phyloP scores from a whole-genome alignment of 2,113 vertebrate species.

The Nesoenas mayeri region DNA sequence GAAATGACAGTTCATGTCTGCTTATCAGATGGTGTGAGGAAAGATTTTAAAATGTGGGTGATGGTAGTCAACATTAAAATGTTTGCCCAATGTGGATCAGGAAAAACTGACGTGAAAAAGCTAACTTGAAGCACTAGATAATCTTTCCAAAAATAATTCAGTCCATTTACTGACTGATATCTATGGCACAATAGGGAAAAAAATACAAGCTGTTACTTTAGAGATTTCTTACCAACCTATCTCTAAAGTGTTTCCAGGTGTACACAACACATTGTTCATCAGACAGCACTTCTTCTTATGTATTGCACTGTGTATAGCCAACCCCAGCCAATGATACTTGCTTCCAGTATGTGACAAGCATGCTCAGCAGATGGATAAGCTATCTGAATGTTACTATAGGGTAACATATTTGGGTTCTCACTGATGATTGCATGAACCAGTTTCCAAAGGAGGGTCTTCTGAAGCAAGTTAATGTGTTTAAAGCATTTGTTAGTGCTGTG shows the following conservation, averaged over 20 bases:
- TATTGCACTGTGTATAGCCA: background rate
- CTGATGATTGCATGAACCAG: background rate
- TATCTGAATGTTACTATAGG: background rate
- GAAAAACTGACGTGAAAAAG: background rate
- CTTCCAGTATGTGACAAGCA: background rate
- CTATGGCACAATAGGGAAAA: background rate
- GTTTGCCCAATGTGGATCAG: background rate
- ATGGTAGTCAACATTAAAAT: background rate
- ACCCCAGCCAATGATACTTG: background rate
- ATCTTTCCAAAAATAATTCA: background rate
- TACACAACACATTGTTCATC: background rate
- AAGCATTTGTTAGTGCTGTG: background rate
- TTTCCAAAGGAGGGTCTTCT: background rate
- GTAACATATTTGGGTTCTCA: background rate
- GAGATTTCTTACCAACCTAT: background rate
- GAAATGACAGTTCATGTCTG: background rate
- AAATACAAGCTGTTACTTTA: background rate
- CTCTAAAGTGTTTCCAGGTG: background rate
- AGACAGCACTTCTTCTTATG: background rate
- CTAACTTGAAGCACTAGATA: background rate
- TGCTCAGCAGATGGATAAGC: background rate
- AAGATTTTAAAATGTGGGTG: background rate
- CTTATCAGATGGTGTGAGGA: background rate
- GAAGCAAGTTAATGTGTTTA: background rate
- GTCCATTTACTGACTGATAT: background rate